Base-by-base conservation (phyloP, 2,113 vertebrate genomes). In the Psilopogon haemacephalus region DNA sequence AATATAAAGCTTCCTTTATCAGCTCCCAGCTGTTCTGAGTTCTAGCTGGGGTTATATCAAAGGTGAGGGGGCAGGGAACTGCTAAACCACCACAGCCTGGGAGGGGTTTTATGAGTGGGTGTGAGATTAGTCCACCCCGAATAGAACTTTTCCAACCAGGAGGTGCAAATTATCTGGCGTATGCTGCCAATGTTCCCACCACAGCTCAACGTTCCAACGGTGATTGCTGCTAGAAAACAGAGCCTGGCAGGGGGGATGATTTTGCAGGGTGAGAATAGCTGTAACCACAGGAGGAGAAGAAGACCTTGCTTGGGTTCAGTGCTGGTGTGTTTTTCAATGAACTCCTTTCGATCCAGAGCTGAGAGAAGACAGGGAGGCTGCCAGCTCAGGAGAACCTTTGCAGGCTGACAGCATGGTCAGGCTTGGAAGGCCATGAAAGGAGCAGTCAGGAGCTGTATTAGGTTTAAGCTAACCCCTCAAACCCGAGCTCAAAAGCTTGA, bases 341-440 rank as follows among this genome's bases (percentile, higher is more conserved):
- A 4, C 27, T 16, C 33, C 0, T 68, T 71, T 26, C 1, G 1
- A 38, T 7, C 9, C 35, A n/a, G 37, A 76, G 55, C 32, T 80
- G 68, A 0, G 16, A 17, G 44, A 52, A 58, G 32, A 4, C 37
- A 14, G 52, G 32, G 21, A 0, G 5, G 30, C 26, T 1, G 8
- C 15, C n/a, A 67, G 40, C 16, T 30, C 67, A 35, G 78, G 59
- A 63, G 68, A 30, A 32, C 8, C 28, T 55, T 4, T 26, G 21
- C 21, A 42, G 32, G 2, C 21, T 3, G 3, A 28, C 1, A 2
- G 32, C 3, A 0, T 3, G 27, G 33, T 15, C 62, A 1, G 0
- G 19, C 20, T 78, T 58, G 11, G 4, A 63, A 3, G 2, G 0
- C 27, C 0, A 1, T n/a, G 70, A n/a, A n/a, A 76, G 46, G 23